These are phyloP conservation scores for Phoxinus dragarum DNA, from an alignment of 2,797 vertebrate species.

Conservation along the genomic window DNA sequence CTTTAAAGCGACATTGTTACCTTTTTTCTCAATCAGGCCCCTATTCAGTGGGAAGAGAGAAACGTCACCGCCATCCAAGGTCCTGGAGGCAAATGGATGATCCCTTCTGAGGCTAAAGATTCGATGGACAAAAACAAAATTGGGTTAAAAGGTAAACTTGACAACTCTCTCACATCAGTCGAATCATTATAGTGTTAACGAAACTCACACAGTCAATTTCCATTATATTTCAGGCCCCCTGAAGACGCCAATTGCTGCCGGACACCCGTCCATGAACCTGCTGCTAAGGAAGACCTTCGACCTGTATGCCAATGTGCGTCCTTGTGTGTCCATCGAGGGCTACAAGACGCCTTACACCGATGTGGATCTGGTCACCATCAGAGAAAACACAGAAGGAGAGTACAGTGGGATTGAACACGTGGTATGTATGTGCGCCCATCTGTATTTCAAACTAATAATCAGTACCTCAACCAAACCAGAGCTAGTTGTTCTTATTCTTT, in stretches of 20 bases:
- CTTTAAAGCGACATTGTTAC: not conserved
- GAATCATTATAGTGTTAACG: no score
- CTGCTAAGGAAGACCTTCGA: slow-evolving; percentile 94
- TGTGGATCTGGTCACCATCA: slow-evolving; percentile 94
- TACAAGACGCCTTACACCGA: slow-evolving; percentile 93
- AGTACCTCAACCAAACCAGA: not conserved
- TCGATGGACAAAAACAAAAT: slow-evolving; percentile 98
- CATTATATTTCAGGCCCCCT: slow-evolving; percentile 82
- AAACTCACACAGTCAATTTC: not conserved
- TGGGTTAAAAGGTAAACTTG: slow-evolving; percentile 89
- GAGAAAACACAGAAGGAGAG: slow-evolving; percentile 97
- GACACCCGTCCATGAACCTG: slow-evolving; percentile 96
- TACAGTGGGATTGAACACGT: slow-evolving; percentile 97
- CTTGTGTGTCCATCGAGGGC: slow-evolving; percentile 93
- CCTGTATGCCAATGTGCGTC: slow-evolving; percentile 94
- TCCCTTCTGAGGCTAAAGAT: slow-evolving; percentile 94
- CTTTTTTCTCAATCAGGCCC: slow-evolving; percentile 74
- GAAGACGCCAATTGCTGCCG: slow-evolving; percentile 95
- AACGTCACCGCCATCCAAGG: slow-evolving; percentile 93
- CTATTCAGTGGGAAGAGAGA: slow-evolving; percentile 94
- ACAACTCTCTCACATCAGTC: not conserved
- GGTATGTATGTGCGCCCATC: slow-evolving; percentile 73
- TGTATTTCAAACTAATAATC: not conserved
- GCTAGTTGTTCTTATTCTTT: not conserved
- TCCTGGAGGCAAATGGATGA: slow-evolving; percentile 95